A percentile compares a stretch with the other conserved stretches of the same genome.
phyloP scores from a whole-genome alignment of 2,888 invertebrate genomes.

The Drosophila parthenogenetica region DNA sequence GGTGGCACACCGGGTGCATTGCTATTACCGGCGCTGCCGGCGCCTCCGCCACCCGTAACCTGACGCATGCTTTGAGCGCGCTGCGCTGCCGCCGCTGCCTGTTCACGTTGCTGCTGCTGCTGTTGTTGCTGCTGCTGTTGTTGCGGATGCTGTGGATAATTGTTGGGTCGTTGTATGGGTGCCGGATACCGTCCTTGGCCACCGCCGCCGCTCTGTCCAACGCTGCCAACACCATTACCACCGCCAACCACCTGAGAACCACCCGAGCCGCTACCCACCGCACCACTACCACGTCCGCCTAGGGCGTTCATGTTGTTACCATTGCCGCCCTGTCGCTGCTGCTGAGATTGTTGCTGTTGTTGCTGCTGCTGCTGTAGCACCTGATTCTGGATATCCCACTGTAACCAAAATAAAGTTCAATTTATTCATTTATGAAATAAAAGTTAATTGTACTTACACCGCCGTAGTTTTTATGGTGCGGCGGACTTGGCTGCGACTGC shows the following conservation, averaged over 20 bases:
- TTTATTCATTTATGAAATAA: background rate
- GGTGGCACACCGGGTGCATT: constrained; percentile 60
- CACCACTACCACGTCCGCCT: constrained; percentile 65
- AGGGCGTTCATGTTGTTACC: constrained; percentile 70
- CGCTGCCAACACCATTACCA: constrained; percentile 72
- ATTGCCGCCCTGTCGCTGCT: constrained; percentile 72
- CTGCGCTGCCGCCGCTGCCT: constrained; percentile 65
- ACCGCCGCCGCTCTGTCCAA: constrained; percentile 73
- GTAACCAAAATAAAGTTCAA: background rate
- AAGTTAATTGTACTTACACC: constrained; percentile 78
- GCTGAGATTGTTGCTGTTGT: constrained; percentile 77
- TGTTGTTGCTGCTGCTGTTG: constrained; percentile 76
- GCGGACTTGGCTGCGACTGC: constrained; percentile 85
- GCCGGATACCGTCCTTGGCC: constrained; percentile 84
- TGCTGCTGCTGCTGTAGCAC: constrained; percentile 85
- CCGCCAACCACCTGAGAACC: constrained; percentile 65
- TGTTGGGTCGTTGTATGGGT: constrained; percentile 85
- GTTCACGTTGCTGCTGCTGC: constrained; percentile 71
- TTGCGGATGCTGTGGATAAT: constrained; percentile 84
- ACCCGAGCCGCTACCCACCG: constrained; percentile 60
- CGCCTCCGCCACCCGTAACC: constrained; percentile 70
- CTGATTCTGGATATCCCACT: constrained; percentile 84
- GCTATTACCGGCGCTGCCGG: constrained; percentile 64
- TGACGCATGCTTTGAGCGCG: constrained; percentile 77
- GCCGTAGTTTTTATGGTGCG: constrained; percentile 85